Percentiles rank a stretch among this genome's conserved stretches.
These are phyloP conservation scores for Ecliptopera silaceata DNA, from an alignment of 2,888 invertebrate species.

Conservation along the genomic window DNA sequence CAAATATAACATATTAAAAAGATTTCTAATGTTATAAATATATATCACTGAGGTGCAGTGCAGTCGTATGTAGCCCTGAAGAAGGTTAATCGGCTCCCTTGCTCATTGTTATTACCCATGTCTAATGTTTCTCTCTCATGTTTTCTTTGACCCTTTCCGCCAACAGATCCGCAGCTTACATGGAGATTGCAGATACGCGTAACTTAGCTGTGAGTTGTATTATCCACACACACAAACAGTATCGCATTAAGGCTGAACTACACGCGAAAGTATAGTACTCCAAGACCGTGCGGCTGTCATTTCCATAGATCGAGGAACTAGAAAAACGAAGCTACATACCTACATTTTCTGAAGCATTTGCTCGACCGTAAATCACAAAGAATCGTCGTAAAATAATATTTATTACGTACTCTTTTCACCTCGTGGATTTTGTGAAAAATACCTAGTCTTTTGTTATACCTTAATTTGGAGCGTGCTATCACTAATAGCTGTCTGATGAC, in stretches of 20 bases:
- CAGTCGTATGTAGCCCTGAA: not conserved
- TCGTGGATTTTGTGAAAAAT: not conserved
- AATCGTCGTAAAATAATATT: not conserved
- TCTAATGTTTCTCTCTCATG: not conserved
- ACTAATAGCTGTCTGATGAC: not conserved
- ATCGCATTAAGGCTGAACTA: conserved; percentile 6
- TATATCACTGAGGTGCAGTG: not conserved
- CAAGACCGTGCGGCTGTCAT: not conserved
- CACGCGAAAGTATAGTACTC: not conserved
- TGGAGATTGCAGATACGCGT: conserved; percentile 1
- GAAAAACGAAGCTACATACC: not conserved
- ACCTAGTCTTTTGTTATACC: not conserved
- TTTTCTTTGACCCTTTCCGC: conserved; percentile 10
- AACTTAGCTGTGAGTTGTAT: not conserved
- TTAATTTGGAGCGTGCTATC: not conserved
- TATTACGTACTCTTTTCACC: not conserved
- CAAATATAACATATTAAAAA: not conserved
- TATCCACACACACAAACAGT: not conserved
- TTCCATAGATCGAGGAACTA: not conserved
- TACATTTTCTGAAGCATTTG: not conserved
- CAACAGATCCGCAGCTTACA: conserved; percentile 13
- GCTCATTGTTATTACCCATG: not conserved
- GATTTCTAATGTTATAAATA: not conserved
- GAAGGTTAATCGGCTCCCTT: not conserved
- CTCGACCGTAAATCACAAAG: not conserved